Conservation (phyloP, 2,888 invertebrate species). For the Nemurella pictetii region DNA sequence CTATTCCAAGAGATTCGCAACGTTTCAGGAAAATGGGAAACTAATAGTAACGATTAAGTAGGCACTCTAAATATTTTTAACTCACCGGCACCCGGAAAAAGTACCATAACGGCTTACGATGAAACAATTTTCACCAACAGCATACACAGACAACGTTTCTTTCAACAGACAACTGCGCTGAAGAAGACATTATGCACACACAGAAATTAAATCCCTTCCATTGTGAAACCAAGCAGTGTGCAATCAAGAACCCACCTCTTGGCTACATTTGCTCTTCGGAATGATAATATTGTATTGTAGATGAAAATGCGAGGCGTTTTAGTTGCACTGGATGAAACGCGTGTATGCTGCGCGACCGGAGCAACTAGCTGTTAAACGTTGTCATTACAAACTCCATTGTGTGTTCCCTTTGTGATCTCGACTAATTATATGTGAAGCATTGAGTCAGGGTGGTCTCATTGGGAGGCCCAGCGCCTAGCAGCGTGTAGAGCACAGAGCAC, state of each 20-base stretch:
- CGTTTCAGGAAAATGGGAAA: too few relatives aligned
- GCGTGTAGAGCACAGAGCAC: background rate
- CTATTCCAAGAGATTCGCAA: too few relatives aligned
- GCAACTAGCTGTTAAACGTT: slow-evolving; percentile 23
- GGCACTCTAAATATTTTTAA: too few relatives aligned
- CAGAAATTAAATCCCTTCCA: background rate
- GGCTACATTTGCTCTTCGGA: background rate
- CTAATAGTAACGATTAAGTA: too few relatives aligned
- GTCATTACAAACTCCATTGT: slow-evolving; percentile 26
- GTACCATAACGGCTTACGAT: too few relatives aligned
- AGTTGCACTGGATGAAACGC: background rate
- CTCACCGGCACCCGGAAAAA: too few relatives aligned
- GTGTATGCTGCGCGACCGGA: background rate
- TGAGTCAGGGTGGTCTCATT: slow-evolving; percentile 1
- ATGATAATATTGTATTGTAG: background rate
- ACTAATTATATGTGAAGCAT: slow-evolving; percentile 1
- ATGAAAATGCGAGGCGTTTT: background rate
- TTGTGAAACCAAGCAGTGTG: background rate
- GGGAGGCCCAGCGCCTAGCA: slow-evolving; percentile 1
- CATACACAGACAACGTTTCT: too few relatives aligned
- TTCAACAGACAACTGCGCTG: background rate
- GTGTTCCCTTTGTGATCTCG: slow-evolving; percentile 15
- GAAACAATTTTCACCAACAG: too few relatives aligned
- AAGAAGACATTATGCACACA: background rate
- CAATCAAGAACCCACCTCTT: background rate